These are phyloP conservation scores for Mystacides longicornis DNA, from an alignment of 2,888 invertebrate species.

Conservation along the genomic window DNA sequence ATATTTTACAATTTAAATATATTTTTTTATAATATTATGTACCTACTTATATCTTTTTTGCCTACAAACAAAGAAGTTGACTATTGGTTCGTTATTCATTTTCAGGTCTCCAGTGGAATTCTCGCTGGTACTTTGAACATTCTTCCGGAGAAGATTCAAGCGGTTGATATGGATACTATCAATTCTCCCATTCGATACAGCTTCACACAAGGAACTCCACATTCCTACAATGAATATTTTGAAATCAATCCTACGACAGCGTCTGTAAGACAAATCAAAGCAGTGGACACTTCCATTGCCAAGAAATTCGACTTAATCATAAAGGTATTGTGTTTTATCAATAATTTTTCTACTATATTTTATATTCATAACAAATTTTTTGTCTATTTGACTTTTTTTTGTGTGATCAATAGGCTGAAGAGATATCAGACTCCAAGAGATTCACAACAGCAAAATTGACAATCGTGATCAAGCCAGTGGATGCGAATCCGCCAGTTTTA, in stretches of 20 bases:
- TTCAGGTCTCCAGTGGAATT: slow-evolving; percentile 73
- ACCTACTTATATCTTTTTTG: too few species aligned
- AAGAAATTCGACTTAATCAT: slow-evolving; percentile 76
- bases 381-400: too few species aligned
- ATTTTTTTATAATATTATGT: too few species aligned
- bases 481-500: slow-evolving; percentile 77
- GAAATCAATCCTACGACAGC: slow-evolving; percentile 75
- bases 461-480: slow-evolving; percentile 78
- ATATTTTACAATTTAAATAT: too few species aligned
- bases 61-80: too few species aligned
- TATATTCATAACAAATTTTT: too few species aligned
- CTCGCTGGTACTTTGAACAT: slow-evolving; percentile 77
- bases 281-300: slow-evolving; percentile 72
- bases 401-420: slow-evolving; percentile 84
- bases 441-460: slow-evolving; percentile 77
- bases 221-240: slow-evolving; percentile 72
- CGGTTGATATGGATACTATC: slow-evolving; percentile 83
- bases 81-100: too few species aligned
- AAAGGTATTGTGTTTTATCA: slow-evolving; percentile 54
- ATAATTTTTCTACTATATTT: too few species aligned
- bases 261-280: slow-evolving; percentile 69
- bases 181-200: slow-evolving; percentile 76
- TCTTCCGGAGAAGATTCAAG: slow-evolving; percentile 82
- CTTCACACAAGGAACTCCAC: slow-evolving; percentile 73
- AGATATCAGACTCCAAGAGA: slow-evolving; percentile 67